phyloP scores from a whole-genome alignment of 2,888 invertebrate genomes.

The Unio delphinus region DNA sequence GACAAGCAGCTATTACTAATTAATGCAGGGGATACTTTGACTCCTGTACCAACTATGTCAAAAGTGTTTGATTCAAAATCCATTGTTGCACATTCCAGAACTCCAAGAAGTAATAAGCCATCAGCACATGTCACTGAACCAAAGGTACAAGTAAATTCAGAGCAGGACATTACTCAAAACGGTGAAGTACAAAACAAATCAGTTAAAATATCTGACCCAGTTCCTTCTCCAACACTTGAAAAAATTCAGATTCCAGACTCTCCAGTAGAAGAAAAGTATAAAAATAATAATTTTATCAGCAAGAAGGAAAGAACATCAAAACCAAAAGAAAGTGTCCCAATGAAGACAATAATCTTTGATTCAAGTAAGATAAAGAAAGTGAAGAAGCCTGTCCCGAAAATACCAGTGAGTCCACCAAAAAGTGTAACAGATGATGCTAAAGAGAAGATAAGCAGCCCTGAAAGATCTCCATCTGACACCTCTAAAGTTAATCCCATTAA shows the following conservation, averaged over 20 bases:
- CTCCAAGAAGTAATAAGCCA: no score
- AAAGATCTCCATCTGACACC: no score
- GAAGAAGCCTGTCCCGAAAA: conserved; percentile 4
- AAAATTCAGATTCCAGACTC: conserved; percentile 1
- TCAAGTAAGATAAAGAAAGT: conserved; percentile 32
- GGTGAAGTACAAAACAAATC: no score
- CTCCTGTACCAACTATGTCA: conserved; percentile 17
- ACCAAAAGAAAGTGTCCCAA: conserved; percentile 14
- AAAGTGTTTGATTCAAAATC: conserved; percentile 32
- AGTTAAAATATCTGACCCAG: not conserved
- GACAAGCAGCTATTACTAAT: no score
- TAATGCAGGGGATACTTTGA: not conserved
- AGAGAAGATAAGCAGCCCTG: no score
- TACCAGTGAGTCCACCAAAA: not conserved
- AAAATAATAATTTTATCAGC: not conserved
- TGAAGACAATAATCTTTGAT: conserved; percentile 44
- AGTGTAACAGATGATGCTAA: no score
- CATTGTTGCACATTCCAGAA: conserved; percentile 1
- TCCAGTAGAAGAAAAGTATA: conserved; percentile 2
- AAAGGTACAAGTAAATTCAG: no score
- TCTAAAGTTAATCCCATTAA: no score
- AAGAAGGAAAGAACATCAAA: conserved; percentile 6
- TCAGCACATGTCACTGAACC: no score
- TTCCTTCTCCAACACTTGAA: not conserved
- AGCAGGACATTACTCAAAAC: no score